These are phyloP conservation scores for Drosophila takahashii DNA, from an alignment of 1,140 invertebrate genomes.

Conservation along the genomic window DNA sequence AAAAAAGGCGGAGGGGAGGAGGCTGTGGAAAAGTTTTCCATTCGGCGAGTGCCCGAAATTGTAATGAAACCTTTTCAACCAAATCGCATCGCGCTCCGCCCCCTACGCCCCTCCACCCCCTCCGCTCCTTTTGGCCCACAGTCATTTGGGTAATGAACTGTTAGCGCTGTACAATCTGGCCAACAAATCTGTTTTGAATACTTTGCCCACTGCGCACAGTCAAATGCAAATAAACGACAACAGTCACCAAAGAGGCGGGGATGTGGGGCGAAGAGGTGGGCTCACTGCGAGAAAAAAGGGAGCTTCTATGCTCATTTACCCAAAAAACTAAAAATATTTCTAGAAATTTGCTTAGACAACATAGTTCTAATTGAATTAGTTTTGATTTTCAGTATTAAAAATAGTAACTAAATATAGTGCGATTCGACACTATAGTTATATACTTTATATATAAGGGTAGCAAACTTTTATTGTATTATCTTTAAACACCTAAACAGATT, in stretches of 20 bases:
- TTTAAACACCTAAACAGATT: no score
- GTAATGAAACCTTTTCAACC: slow-evolving; percentile 57
- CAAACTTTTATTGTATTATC: no score
- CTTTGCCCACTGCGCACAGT: slow-evolving; percentile 51
- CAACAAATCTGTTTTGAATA: slow-evolving; percentile 81
- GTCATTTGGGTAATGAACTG: slow-evolving; percentile 83
- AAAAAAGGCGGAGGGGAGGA: no score
- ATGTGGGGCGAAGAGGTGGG: neutral
- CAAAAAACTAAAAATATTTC: neutral
- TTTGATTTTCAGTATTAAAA: no score
- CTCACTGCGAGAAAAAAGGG: slow-evolving; percentile 8
- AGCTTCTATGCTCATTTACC: neutral
- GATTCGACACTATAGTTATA: no score
- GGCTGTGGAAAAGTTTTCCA: slow-evolving; percentile 56
- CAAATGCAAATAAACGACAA: slow-evolving; percentile 74
- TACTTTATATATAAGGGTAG: no score
- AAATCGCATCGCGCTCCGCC: slow-evolving; percentile 31
- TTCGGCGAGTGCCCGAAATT: slow-evolving; percentile 41
- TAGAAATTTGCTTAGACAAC: no score
- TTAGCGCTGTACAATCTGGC: slow-evolving; percentile 78
- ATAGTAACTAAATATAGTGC: no score
- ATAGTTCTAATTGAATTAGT: no score
- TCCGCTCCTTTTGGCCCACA: slow-evolving; percentile 5
- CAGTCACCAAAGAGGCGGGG: slow-evolving; percentile 5
- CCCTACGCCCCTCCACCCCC: neutral